A percentile compares a stretch with the other conserved stretches of the same genome.
Evolutionary conservation across 2,797 vertebrate genomes (phyloP).

Genomic region (Delichon dasypus): DNA sequence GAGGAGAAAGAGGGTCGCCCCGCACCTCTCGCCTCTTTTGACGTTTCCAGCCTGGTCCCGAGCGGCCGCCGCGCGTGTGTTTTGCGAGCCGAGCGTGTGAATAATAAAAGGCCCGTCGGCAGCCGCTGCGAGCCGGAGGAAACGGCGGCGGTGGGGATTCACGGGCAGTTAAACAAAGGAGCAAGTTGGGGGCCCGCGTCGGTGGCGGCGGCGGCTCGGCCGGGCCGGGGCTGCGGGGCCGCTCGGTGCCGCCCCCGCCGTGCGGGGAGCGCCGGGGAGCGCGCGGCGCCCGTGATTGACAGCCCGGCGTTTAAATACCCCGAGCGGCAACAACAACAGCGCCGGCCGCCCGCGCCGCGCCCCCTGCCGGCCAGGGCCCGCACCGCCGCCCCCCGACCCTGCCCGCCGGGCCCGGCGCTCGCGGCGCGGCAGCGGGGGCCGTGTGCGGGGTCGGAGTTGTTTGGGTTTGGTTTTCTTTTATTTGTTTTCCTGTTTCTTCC

Average conservation of each 20-base stretch:
- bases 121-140: conserved; percentile 11
- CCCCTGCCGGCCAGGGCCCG: neutral
- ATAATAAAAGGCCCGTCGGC: conserved; percentile 67
- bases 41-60: conserved; percentile 58
- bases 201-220: conserved; percentile 34
- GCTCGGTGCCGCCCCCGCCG: conserved; percentile 6
- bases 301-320: conserved; percentile 94
- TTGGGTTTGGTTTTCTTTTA: neutral
- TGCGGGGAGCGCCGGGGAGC: neutral
- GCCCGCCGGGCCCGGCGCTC: neutral
- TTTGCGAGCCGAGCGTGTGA: conserved; percentile 65
- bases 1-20: neutral
- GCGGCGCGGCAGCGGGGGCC: neutral
- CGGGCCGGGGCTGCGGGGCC: conserved; percentile 48
- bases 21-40: conserved; percentile 23
- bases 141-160: conserved; percentile 40
- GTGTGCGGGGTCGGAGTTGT: neutral
- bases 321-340: conserved; percentile 68
- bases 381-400: neutral
- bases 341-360: neutral
- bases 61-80: conserved; percentile 64
- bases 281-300: conserved; percentile 80
- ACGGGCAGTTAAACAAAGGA: conserved; percentile 83
- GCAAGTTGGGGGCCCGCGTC: conserved; percentile 65
- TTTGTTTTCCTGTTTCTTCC: neutral